phyloP scores from a whole-genome alignment of 2,113 vertebrate species.

The Dasyurus viverrinus region DNA sequence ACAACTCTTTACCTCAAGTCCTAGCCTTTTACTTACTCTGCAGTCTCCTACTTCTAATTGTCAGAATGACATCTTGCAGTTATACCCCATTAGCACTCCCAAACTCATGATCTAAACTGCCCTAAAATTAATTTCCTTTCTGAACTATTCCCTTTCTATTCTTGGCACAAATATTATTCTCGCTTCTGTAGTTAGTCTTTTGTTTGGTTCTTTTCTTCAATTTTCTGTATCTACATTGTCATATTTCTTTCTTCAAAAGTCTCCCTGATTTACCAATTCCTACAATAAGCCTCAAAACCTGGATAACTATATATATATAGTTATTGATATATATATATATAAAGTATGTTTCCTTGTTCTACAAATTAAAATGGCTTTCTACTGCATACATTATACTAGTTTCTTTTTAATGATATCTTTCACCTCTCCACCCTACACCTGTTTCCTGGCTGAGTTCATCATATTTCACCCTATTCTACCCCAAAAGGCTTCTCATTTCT shows the following conservation, averaged over 20 bases:
- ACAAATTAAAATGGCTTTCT: not conserved
- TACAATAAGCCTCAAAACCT: not conserved
- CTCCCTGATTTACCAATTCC: not conserved
- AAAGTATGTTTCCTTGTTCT: not conserved
- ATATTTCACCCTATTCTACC: not conserved
- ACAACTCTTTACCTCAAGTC: not conserved
- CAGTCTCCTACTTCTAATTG: not conserved
- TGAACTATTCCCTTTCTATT: not conserved
- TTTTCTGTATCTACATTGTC: not conserved
- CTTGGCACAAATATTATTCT: not conserved
- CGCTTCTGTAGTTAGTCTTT: not conserved
- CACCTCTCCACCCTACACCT: not conserved
- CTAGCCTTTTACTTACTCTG: not conserved
- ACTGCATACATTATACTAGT: not conserved
- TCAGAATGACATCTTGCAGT: not conserved
- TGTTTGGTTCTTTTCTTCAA: not conserved
- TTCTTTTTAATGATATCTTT: not conserved
- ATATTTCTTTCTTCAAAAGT: not conserved
- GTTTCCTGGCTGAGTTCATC: not conserved
- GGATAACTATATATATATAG: too few relatives aligned
- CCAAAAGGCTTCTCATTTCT: not conserved
- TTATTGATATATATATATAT: not conserved
- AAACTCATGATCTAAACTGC: not conserved
- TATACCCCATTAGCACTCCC: not conserved
- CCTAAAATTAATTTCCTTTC: not conserved